Evolutionary conservation across 2,113 vertebrate genomes (phyloP), one percentile per base, ranked within the genome.

Genomic region (Datnioides undecimradiatus): DNA sequence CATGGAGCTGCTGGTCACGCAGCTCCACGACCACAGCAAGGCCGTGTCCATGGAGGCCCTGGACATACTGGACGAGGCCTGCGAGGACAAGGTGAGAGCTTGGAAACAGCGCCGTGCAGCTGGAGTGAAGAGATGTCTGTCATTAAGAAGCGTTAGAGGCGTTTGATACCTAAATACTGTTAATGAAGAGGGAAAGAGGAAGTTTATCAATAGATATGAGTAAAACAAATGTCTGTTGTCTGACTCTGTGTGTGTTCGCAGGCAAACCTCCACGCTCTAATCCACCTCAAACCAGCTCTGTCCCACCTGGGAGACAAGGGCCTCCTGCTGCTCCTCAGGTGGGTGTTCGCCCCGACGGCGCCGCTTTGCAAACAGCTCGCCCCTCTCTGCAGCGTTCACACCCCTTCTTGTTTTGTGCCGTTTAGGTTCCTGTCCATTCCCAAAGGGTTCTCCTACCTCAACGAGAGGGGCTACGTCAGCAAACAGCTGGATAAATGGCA

Each of bases 401-500:
- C 14, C 3, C 40, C 12, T 11, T 70, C 12, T 48, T 38, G 5
- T 6, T 68, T 43, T 79, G 83, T 77, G 68, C 85, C 72, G 88
- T 94, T 43, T 76, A 99, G 98, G 90, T 99, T 99, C 93, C 94
- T 99, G 69, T 99, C 98, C 75, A 99, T 99, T 92, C 98, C 98
- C 73, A 99, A 99, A 93, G 98, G 98, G 0, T 99, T 99, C 95
- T 97, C 97, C 0, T 99, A 99, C 91, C 94, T 99, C 82, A 99
- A 99, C 79, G 98, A 99, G 91, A 96, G 98, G 78, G 98, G 98
- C 73, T 99, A 98, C 67, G 96, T 99, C 87, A 96, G 96, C 88
- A 99, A 99, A 90, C 97, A 99, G 85, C 94, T 99, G 93, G 98
- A 99, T 88, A 98, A 97, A 84, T 99, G 98, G 98, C 97, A 98